Evolutionary conservation across 2,888 invertebrate species (phyloP).

Genomic region (Agrotis clavis): DNA sequence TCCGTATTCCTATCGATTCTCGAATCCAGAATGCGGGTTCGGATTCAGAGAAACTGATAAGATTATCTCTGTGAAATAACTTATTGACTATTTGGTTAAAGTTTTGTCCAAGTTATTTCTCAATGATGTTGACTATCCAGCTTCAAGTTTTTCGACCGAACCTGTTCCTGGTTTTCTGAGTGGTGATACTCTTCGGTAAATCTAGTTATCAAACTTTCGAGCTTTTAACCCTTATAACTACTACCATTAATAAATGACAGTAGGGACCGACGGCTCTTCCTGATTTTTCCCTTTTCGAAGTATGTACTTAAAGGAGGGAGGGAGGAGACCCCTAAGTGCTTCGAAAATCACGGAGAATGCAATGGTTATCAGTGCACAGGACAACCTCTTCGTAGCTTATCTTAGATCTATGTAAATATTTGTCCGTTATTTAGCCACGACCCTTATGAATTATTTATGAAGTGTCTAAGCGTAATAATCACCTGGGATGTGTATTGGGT

Average conservation of each 20-base stretch:
- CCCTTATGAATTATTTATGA: neutral
- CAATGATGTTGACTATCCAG: neutral
- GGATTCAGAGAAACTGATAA: no score
- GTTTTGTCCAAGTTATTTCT: neutral
- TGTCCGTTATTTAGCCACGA: neutral
- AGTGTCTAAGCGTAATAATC: neutral
- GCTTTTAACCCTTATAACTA: neutral
- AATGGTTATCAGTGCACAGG: neutral
- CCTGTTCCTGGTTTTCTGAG: neutral
- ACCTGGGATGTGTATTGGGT: conserved; percentile 86
- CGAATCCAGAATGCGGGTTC: no score
- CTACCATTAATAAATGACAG: neutral
- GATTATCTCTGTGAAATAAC: neutral
- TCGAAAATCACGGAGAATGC: neutral
- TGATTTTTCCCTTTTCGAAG: no score
- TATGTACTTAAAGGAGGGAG: no score
- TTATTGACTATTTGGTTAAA: neutral
- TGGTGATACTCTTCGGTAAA: neutral
- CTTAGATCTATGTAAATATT: neutral
- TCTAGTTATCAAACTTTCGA: neutral
- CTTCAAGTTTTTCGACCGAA: neutral
- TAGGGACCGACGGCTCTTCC: neutral
- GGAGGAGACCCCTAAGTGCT: no score
- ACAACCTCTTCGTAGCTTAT: no score
- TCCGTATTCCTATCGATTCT: no score